Evolutionary conservation across 2,888 invertebrate species (phyloP).

Genomic region (Nephrotoma guestfalica): DNA sequence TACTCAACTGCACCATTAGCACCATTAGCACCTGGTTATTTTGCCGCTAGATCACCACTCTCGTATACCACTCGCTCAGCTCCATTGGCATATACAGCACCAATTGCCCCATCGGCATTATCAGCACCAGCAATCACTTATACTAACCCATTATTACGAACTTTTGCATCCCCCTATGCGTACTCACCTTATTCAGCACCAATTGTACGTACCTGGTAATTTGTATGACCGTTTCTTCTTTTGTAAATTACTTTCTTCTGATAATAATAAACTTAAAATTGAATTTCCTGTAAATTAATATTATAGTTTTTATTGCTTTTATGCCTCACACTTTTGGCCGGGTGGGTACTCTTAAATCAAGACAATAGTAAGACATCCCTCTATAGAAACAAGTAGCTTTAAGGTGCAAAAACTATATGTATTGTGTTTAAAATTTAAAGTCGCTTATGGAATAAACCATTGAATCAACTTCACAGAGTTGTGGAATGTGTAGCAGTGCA

Average conservation of each 20-base stretch:
- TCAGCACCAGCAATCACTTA: not conserved
- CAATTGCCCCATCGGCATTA: constrained; percentile 9
- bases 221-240: not conserved
- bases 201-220: not conserved
- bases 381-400: too few relatives aligned
- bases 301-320: too few relatives aligned
- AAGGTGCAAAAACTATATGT: too few relatives aligned
- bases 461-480: too few relatives aligned
- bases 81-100: constrained; percentile 10
- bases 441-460: too few relatives aligned
- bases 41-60: constrained; percentile 9
- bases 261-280: not conserved
- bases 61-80: not conserved
- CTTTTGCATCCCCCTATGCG: not conserved
- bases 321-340: too few relatives aligned
- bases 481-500: too few relatives aligned
- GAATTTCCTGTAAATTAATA: not conserved
- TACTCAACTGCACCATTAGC: not conserved
- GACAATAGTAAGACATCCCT: too few relatives aligned
- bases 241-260: not conserved
- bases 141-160: not conserved
- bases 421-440: too few relatives aligned
- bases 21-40: not conserved
- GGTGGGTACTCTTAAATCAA: too few relatives aligned
- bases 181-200: not conserved